Evolutionary conservation across 2,113 vertebrate genomes (phyloP).

Genomic region (Mastomys coucha): DNA sequence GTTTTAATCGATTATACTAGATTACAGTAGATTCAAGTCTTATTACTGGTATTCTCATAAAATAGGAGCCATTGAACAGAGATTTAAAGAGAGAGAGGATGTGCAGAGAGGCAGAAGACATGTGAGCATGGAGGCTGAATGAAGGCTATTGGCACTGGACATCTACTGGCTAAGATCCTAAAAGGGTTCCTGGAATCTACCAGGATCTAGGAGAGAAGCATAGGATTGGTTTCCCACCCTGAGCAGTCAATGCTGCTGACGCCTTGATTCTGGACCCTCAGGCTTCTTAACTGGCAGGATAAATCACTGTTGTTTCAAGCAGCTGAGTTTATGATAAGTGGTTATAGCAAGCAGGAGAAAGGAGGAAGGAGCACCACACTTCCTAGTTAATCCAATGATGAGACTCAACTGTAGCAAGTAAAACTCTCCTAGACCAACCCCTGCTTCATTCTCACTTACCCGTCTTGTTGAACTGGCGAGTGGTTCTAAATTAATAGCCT

Average conservation of each 20-base stretch:
- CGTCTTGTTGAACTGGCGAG: background rate
- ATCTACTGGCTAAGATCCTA: background rate
- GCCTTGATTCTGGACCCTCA: background rate
- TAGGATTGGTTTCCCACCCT: background rate
- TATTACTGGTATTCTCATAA: background rate
- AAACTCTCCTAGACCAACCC: background rate
- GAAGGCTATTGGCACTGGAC: background rate
- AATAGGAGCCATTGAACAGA: background rate
- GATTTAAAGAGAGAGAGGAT: background rate
- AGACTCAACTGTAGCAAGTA: background rate
- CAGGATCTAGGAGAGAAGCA: background rate
- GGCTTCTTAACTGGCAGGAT: background rate
- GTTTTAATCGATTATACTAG: background rate
- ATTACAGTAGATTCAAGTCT: background rate
- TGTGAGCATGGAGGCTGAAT: background rate
- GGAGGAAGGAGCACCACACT: fast-evolving
- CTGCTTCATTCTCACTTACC: background rate
- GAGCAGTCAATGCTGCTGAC: background rate
- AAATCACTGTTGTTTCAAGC: background rate
- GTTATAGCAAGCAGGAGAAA: no score
- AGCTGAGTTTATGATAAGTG: background rate
- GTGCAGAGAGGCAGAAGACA: background rate
- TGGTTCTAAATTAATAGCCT: constrained; percentile 8
- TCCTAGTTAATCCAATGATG: background rate
- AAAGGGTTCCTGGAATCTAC: background rate